A percentile compares a stretch with the other conserved stretches of the same genome.
phyloP scores from a whole-genome alignment of 2,888 invertebrate genomes.

The Cheilosia pagana region DNA sequence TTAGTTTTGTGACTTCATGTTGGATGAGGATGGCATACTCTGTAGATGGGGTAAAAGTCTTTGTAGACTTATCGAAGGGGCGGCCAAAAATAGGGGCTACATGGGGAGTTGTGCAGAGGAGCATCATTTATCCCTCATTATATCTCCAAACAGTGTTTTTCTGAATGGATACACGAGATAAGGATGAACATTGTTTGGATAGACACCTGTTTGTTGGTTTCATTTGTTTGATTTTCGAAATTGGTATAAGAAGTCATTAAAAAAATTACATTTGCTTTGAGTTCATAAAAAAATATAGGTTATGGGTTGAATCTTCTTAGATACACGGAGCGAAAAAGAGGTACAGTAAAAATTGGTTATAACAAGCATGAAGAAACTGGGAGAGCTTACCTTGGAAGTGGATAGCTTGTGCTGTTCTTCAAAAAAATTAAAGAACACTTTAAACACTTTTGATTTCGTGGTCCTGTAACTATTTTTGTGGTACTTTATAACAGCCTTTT shows the following conservation, averaged over 20 bases:
- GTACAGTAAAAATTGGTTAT: too few relatives aligned
- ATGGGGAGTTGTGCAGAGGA: slow-evolving; percentile 31
- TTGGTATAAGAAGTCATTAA: neutral
- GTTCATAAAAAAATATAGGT: too few relatives aligned
- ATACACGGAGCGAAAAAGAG: too few relatives aligned
- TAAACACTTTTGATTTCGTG: too few relatives aligned
- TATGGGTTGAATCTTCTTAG: too few relatives aligned
- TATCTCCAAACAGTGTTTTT: neutral
- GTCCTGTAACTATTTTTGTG: too few relatives aligned
- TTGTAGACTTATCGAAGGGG: slow-evolving; percentile 19
- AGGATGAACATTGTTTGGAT: slow-evolving; percentile 38
- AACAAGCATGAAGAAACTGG: too few relatives aligned
- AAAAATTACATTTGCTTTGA: neutral
- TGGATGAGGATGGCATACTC: neutral
- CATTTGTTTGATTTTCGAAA: slow-evolving; percentile 25
- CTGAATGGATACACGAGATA: slow-evolving; percentile 8
- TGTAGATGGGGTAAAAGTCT: neutral
- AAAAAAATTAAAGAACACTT: too few relatives aligned
- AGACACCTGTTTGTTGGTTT: slow-evolving; percentile 54
- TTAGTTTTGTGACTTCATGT: neutral
- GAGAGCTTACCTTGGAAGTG: too few relatives aligned
- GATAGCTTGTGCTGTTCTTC: too few relatives aligned
- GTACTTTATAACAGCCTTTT: too few relatives aligned
- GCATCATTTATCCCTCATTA: slow-evolving; percentile 2
- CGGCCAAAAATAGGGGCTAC: neutral